These are phyloP conservation scores for Protaetia brevitarsis DNA, from an alignment of 1,140 invertebrate species.

Conservation along the genomic window DNA sequence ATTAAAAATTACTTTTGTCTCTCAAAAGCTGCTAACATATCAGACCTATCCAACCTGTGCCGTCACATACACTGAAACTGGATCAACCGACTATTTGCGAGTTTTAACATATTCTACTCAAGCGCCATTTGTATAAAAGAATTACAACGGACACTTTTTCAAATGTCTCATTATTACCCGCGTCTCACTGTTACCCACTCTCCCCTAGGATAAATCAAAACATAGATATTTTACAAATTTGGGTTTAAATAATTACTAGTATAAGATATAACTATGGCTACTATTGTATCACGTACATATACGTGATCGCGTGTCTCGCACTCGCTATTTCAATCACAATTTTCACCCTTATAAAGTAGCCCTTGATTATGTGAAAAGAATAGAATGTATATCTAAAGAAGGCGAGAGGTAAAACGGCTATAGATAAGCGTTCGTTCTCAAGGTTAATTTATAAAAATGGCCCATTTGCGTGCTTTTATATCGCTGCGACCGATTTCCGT, in stretches of 20 bases:
- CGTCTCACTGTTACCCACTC: neutral
- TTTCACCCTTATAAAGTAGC: no score
- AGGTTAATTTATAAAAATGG: conserved; percentile 18
- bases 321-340: no score
- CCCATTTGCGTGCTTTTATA: neutral
- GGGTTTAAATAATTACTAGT: no score
- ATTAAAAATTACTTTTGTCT: neutral
- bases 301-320: no score
- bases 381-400: no score
- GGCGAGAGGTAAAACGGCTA: neutral
- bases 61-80: conserved; percentile 42
- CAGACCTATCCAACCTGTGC: no score
- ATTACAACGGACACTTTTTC: conserved; percentile 31
- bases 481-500: neutral
- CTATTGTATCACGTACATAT: no score
- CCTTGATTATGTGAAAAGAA: no score
- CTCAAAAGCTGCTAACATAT: neutral
- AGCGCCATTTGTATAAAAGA: no score
- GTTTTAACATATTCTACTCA: conserved; percentile 39
- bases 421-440: neutral
- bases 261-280: no score
- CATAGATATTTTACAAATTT: no score
- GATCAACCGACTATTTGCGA: conserved; percentile 49
- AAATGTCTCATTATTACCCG: neutral
- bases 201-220: no score